These are phyloP conservation scores for Pipistrellus kuhlii DNA, from an alignment of 2,797 vertebrate genomes.

Conservation along the genomic window DNA sequence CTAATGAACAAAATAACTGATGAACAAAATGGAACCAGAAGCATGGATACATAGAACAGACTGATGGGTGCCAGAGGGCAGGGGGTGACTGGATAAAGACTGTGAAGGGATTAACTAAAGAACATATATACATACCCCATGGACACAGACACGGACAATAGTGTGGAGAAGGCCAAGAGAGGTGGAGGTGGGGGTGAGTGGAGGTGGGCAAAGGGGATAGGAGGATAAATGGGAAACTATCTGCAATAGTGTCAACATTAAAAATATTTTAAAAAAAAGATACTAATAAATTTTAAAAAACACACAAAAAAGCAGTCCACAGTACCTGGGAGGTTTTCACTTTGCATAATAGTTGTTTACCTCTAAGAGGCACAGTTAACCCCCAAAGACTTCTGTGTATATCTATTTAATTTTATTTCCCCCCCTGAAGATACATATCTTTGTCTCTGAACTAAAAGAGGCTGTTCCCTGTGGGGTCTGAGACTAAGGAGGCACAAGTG, in stretches of 20 bases:
- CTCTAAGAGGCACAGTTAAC: background rate
- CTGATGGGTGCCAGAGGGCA: background rate
- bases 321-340: background rate
- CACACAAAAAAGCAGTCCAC: background rate
- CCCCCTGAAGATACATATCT: background rate
- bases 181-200: no score
- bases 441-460: conserved; percentile 48
- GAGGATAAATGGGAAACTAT: background rate
- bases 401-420: background rate
- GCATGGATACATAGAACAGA: background rate
- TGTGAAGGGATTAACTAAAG: background rate
- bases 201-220: background rate
- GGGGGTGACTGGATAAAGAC: background rate
- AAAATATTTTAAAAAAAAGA: background rate
- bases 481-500: background rate
- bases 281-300: background rate
- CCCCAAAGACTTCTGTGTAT: background rate
- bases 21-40: background rate
- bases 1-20: no score
- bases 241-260: background rate
- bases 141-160: background rate
- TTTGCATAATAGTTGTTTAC: background rate
- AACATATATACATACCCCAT: background rate
- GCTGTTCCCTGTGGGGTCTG: background rate
- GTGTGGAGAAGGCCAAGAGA: background rate